Percentiles rank a stretch among this genome's conserved stretches.
These are phyloP conservation scores for Drosophila erecta DNA, from an alignment of 1,140 invertebrate genomes.

Conservation along the genomic window DNA sequence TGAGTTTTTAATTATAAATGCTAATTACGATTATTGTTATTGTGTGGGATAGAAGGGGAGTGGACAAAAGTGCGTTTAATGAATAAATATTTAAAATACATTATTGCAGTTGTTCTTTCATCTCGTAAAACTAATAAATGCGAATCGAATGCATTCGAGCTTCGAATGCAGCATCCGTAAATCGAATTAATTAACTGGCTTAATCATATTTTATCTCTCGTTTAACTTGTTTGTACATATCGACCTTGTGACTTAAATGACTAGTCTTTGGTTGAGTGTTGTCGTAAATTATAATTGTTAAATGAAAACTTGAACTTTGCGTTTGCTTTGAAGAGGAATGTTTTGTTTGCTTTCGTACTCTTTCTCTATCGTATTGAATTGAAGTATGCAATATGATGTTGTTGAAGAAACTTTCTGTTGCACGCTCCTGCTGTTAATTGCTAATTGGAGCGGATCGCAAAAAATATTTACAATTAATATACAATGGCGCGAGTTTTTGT, in stretches of 20 bases:
- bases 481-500: conserved; percentile 62
- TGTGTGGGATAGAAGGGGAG: conserved; percentile 23
- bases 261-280: conserved; percentile 77
- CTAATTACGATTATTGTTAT: conserved; percentile 71
- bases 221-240: conserved; percentile 72
- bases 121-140: conserved; percentile 57
- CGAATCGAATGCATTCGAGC: conserved; percentile 26
- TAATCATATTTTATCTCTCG: conserved; percentile 38
- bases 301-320: conserved; percentile 73
- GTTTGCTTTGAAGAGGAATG: conserved; percentile 72
- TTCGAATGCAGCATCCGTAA: conserved; percentile 36
- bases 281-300: conserved; percentile 19
- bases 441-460: conserved; percentile 69
- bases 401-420: conserved; percentile 60
- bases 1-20: conserved; percentile 65
- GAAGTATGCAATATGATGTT: conserved; percentile 31
- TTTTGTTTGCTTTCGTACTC: conserved; percentile 21
- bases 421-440: conserved; percentile 56
- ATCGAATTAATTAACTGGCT: conserved; percentile 53
- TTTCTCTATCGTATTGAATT: conserved; percentile 26
- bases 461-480: conserved; percentile 57
- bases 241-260: conserved; percentile 75
- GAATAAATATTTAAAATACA: conserved; percentile 83
- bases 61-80: conserved; percentile 56
- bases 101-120: conserved; percentile 71